Evolutionary conservation across 92 coral and sea anemone genomes (phyloP).

Genomic region (Phenganax marumi): DNA sequence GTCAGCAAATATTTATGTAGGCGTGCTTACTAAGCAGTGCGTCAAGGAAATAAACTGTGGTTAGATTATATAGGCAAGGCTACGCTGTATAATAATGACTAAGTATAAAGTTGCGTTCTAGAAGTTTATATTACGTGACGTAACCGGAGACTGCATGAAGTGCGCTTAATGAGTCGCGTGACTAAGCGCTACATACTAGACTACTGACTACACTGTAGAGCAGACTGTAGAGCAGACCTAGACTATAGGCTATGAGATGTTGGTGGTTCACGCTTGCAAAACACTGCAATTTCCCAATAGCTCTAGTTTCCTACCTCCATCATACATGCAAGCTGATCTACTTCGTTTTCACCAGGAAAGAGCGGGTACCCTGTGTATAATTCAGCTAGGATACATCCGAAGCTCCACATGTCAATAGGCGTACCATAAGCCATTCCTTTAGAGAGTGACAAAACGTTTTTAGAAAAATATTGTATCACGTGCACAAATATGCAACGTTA

Average conservation of each 20-base stretch:
- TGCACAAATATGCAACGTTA: too few species aligned
- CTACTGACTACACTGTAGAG: too few species aligned
- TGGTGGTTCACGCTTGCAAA: neutral
- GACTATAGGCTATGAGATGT: neutral
- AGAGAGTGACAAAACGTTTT: neutral
- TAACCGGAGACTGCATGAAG: too few species aligned
- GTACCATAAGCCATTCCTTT: constrained; percentile 81
- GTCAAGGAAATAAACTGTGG: too few species aligned
- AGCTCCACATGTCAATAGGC: constrained; percentile 99
- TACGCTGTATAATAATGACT: too few species aligned
- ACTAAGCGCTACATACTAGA: too few species aligned
- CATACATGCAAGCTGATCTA: constrained; percentile 94
- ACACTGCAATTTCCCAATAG: neutral
- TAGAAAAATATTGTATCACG: neutral
- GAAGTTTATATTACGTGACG: too few species aligned
- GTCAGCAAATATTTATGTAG: too few species aligned
- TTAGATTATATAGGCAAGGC: too few species aligned
- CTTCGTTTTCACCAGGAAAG: constrained; percentile 98
- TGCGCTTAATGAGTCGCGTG: too few species aligned
- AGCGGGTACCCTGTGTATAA: constrained; percentile 97
- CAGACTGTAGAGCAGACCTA: neutral
- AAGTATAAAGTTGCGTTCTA: too few species aligned
- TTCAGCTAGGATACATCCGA: constrained; percentile 93
- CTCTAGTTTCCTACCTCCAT: constrained; percentile 72
- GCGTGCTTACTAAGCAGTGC: too few species aligned